Evolutionary conservation across 2,797 vertebrate genomes (phyloP).

Genomic region (Phrynocephalus vlangalii): DNA sequence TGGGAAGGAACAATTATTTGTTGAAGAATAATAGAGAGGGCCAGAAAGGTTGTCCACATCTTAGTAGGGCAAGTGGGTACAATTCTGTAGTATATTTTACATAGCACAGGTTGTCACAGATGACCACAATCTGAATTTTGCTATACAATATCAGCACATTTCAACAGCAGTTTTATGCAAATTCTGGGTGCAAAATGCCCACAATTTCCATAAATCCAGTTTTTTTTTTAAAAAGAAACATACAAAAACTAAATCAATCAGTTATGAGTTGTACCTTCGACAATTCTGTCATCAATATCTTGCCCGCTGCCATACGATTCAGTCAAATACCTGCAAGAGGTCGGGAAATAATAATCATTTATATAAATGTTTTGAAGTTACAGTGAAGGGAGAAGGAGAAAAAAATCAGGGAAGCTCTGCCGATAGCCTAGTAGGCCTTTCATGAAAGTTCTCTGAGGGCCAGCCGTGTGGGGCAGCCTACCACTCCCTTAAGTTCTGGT

Average conservation of each 20-base stretch:
- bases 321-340: constrained; percentile 90
- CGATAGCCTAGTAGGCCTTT: too few species aligned
- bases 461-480: not conserved
- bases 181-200: not conserved
- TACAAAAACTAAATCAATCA: not conserved
- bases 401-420: not conserved
- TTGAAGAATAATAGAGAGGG: constrained; percentile 6
- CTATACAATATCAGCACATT: not conserved
- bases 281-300: constrained; percentile 99
- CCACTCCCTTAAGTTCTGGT: not conserved
- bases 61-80: not conserved
- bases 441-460: not conserved
- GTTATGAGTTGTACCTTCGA: constrained; percentile 86
- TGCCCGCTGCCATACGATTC: constrained; percentile 96
- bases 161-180: not conserved
- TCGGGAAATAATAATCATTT: constrained; percentile 26
- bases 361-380: not conserved
- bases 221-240: not conserved
- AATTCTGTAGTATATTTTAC: not conserved
- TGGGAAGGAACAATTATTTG: not conserved
- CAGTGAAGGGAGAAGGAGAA: too few species aligned
- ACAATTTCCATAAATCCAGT: not conserved
- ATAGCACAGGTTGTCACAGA: not conserved
- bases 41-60: not conserved
- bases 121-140: not conserved